Percentiles rank a stretch among this genome's conserved stretches.
Conservation (phyloP, 2,797 vertebrate genomes). For the Potorous gilbertii region DNA sequence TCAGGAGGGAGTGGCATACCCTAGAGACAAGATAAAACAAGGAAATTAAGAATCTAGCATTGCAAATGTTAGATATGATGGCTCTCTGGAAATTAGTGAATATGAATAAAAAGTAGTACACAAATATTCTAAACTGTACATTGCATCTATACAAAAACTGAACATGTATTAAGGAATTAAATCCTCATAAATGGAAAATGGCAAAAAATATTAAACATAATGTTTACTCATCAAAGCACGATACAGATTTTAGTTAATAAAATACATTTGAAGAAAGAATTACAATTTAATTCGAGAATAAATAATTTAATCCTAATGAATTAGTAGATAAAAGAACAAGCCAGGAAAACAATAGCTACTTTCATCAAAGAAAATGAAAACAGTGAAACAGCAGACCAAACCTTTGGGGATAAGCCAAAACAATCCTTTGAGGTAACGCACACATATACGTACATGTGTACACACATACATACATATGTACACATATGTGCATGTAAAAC, state of each 20-base stretch:
- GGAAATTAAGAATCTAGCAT: not conserved
- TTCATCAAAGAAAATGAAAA: not conserved
- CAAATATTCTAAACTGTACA: not conserved
- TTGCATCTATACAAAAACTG: not conserved
- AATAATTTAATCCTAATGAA: not conserved
- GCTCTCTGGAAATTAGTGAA: not conserved
- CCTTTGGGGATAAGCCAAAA: not conserved
- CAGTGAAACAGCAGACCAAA: not conserved
- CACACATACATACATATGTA: not conserved
- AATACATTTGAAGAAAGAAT: not conserved
- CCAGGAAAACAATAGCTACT: not conserved
- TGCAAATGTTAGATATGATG: not conserved
- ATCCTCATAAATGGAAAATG: not conserved
- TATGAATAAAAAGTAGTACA: not conserved
- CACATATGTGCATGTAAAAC: too few relatives aligned
- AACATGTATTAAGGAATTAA: not conserved
- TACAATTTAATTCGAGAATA: not conserved
- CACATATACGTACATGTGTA: not conserved
- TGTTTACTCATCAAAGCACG: not conserved
- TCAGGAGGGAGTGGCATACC: not conserved
- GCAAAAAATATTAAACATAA: not conserved
- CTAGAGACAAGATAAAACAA: not conserved
- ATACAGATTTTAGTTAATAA: not conserved
- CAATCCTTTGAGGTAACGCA: not conserved
- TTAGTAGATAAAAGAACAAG: not conserved